Evolutionary conservation across 2,888 invertebrate genomes (phyloP), one percentile per base, ranked within the genome.

Genomic region (Coenonympha arcania): DNA sequence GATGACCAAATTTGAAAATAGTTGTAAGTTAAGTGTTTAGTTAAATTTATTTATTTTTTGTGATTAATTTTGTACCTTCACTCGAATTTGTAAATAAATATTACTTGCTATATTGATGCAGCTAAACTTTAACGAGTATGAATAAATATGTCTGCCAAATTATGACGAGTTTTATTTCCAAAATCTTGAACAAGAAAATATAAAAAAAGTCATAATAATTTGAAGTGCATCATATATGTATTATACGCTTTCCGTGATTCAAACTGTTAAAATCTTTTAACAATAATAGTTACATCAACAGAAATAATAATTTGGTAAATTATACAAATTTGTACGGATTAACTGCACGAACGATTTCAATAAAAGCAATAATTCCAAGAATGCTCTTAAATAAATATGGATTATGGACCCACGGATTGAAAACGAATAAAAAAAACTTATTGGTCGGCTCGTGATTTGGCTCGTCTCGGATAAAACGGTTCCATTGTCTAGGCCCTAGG

Each of bases 71-170:
- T 64, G 75, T 78, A 81, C 76, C 77, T 79, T 82, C 73, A 76
- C 73, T 79, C 69, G 69, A 76, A 73, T 71, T 75, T 86, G 85
- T 85, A 85, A 76, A 85, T 85, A 84, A 71, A 41, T 60, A 65
- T 76, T 73, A 79, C 71, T 71, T 77, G 81, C 84, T 83, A 79
- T 78, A 75, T 78, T 75, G 77, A 79, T 69, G 73, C 76, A 73
- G 83, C 83, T 85, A 80, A 79, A 78, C 70, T 79, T 83, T 79
- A 79, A 79, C 77, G 75, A 80, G 79, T 85, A 84, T 79, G 76
- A 85, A 83, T 84, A 84, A 85, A 85, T 82, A 84, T 83, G 83
- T 86, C 85, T 85, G 86, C 86, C 86, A 86, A 86, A 86, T 85
- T 78, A 79, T 58, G 57, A 58, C 55, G 63, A 68, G 68, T 73